Conservation (phyloP, 1,140 invertebrate genomes). For the Alviniconcha marisindica region DNA sequence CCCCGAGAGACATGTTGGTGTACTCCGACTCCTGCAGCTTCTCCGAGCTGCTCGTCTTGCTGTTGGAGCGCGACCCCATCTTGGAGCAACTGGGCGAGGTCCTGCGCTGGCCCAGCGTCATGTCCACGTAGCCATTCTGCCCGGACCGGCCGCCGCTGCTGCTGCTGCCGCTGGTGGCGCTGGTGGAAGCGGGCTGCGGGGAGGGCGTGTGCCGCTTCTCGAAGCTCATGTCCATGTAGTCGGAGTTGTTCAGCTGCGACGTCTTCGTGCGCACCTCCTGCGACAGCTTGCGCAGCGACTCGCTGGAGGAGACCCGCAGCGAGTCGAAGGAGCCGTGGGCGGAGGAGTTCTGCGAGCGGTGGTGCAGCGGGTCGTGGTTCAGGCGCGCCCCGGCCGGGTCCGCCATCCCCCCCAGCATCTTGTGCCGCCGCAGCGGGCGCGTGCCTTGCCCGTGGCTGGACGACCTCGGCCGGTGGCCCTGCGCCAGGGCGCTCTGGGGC, state of each 20-base stretch:
- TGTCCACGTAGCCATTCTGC: conserved; percentile 62
- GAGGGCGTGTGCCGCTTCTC: conserved; percentile 56
- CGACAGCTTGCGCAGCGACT: conserved; percentile 60
- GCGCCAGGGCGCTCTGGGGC: conserved; percentile 49
- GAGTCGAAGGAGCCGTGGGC: conserved; percentile 59
- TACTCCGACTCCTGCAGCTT: conserved; percentile 33
- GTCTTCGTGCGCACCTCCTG: conserved; percentile 54
- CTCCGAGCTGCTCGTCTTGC: conserved; percentile 44
- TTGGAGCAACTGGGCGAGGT: conserved; percentile 29
- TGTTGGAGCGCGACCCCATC: conserved; percentile 31
- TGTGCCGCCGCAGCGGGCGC: conserved; percentile 45
- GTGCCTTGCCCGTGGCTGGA: conserved; percentile 71
- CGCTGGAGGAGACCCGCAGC: conserved; percentile 61
- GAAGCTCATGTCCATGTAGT: conserved; percentile 65
- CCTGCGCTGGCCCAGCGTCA: conserved; percentile 55
- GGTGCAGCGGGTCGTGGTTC: conserved; percentile 54
- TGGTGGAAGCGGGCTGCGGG: conserved; percentile 43
- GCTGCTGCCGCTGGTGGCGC: too few species aligned
- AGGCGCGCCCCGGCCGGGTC: conserved; percentile 59
- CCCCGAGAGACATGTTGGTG: neutral
- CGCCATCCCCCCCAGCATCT: conserved; percentile 41
- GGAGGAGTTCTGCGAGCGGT: conserved; percentile 63
- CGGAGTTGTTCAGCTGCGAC: conserved; percentile 38
- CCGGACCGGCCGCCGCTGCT: conserved; percentile 34
- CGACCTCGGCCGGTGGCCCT: conserved; percentile 68